Evolutionary conservation across 2,797 vertebrate species (phyloP).

Genomic region (Sarcophilus harrisii): DNA sequence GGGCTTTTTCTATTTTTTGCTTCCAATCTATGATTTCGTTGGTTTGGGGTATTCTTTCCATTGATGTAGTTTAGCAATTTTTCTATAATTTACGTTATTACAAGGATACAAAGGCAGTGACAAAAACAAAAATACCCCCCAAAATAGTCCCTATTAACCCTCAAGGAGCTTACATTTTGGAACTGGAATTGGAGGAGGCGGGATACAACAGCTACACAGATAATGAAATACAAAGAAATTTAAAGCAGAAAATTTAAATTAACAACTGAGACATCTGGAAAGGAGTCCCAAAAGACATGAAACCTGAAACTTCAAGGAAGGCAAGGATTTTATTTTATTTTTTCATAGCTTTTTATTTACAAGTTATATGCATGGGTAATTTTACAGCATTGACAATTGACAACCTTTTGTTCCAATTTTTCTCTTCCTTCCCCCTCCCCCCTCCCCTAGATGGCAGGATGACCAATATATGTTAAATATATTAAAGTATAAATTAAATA

Average conservation of each 20-base stretch:
- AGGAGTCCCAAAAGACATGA: not conserved
- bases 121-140: not conserved
- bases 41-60: not conserved
- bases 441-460: too few relatives aligned
- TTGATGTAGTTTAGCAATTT: not conserved
- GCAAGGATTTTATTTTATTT: not conserved
- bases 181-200: not conserved
- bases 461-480: too few relatives aligned
- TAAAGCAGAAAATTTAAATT: not conserved
- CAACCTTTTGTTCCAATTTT: too few relatives aligned
- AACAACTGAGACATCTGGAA: not conserved
- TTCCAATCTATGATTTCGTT: not conserved
- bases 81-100: not conserved
- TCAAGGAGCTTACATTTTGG: not conserved
- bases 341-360: too few relatives aligned
- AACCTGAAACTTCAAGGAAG: not conserved
- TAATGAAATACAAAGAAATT: not conserved
- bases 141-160: not conserved
- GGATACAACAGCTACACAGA: not conserved
- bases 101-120: not conserved
- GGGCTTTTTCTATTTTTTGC: not conserved
- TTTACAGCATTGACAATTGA: too few relatives aligned
- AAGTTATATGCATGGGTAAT: too few relatives aligned
- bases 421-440: too few relatives aligned
- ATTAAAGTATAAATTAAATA: too few relatives aligned